Evolutionary conservation across 2,797 vertebrate genomes (phyloP).

Genomic region (Sebastolobus altivelis): DNA sequence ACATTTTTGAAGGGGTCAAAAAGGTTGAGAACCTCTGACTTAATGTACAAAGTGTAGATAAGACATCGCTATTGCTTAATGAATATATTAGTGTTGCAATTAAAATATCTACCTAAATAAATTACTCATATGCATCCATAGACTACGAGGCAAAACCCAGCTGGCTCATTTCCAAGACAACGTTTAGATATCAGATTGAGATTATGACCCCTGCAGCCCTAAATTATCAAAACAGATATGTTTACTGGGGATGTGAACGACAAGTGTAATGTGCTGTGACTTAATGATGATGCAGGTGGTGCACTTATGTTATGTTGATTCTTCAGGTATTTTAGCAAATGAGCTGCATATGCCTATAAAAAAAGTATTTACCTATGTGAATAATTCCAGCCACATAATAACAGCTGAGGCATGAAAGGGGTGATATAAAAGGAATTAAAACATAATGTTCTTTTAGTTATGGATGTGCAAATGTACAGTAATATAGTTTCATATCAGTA

Average conservation of each 20-base stretch:
- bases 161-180: slow-evolving; percentile 1
- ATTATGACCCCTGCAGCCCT: neutral
- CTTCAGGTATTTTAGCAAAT: slow-evolving; percentile 24
- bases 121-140: neutral
- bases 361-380: slow-evolving; percentile 16
- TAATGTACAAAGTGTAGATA: slow-evolving; percentile 6
- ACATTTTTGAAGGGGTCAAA: neutral
- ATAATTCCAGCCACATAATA: slow-evolving; percentile 19
- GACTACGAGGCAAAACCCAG: neutral
- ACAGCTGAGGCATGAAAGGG: slow-evolving; percentile 5
- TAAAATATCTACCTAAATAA: slow-evolving; percentile 21
- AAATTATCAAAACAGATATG: neutral
- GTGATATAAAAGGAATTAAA: slow-evolving; percentile 9
- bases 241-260: slow-evolving; percentile 13
- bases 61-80: neutral
- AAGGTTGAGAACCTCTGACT: neutral
- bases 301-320: slow-evolving; percentile 36
- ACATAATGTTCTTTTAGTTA: neutral
- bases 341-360: neutral
- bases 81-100: slow-evolving; percentile 16
- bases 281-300: slow-evolving; percentile 23
- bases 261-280: slow-evolving; percentile 30
- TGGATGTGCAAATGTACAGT: neutral
- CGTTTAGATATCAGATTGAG: slow-evolving; percentile 17
- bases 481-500: slow-evolving; percentile 5